phyloP scores from a whole-genome alignment of 2,888 invertebrate species.

The Sycophila texana region DNA sequence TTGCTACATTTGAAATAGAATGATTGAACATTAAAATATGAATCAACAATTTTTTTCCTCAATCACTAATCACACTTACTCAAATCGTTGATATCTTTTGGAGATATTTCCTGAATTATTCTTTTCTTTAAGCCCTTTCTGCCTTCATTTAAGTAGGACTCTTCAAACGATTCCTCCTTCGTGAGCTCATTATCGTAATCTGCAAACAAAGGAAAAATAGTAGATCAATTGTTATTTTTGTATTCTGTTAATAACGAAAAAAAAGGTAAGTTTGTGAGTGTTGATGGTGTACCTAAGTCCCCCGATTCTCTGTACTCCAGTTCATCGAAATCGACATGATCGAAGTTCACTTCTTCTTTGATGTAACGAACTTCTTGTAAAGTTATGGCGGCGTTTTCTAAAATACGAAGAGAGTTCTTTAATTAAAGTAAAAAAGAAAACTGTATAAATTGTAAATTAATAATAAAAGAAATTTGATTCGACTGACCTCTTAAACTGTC shows the following conservation, averaged over 20 bases:
- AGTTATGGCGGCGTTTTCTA: background rate
- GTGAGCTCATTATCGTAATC: background rate
- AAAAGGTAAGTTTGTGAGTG: too few relatives aligned
- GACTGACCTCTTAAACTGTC: background rate
- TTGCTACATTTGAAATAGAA: background rate
- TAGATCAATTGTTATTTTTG: too few relatives aligned
- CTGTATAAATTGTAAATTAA: background rate
- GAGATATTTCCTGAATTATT: background rate
- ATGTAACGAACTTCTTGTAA: constrained; percentile 16
- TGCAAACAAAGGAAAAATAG: background rate
- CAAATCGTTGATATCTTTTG: background rate
- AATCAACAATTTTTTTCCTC: background rate
- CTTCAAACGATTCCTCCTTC: background rate
- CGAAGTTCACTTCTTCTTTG: constrained; percentile 15
- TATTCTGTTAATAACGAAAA: too few relatives aligned
- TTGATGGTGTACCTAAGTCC: too few relatives aligned
- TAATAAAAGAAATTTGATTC: background rate
- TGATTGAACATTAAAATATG: background rate
- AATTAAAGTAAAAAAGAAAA: background rate
- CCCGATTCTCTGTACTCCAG: too few relatives aligned
- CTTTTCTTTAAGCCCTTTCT: background rate
- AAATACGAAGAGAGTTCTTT: background rate
- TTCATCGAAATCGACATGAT: constrained; percentile 1
- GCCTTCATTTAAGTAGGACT: background rate
- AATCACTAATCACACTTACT: background rate